Percentiles rank a stretch among this genome's conserved stretches.
Conservation (phyloP, 1,140 invertebrate genomes). For the Papilio glaucus region DNA sequence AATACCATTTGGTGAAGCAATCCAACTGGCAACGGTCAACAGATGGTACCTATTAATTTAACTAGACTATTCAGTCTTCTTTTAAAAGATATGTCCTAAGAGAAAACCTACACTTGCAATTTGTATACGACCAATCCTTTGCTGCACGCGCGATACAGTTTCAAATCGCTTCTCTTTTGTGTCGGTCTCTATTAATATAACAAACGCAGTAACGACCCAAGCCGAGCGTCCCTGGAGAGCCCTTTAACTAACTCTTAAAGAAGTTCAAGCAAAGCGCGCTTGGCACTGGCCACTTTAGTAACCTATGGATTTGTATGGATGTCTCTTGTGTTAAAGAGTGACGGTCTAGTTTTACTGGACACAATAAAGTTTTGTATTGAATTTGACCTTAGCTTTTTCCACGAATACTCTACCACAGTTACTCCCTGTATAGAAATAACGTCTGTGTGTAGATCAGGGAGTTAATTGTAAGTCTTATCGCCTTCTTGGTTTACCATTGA, state of each 20-base stretch:
- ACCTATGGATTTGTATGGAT: not conserved
- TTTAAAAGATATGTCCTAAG: no score
- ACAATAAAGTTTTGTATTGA: not conserved
- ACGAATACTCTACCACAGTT: no score
- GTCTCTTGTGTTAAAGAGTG: not conserved
- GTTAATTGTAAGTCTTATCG: no score
- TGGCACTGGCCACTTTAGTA: not conserved
- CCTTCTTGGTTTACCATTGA: no score
- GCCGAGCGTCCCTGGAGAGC: not conserved
- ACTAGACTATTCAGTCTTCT: no score
- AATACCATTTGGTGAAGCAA: no score
- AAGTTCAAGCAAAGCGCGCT: conserved; percentile 4
- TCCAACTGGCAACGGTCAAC: no score
- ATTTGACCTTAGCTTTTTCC: no score
- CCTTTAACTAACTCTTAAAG: not conserved
- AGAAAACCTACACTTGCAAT: no score
- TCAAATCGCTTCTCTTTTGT: not conserved
- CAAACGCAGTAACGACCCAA: conserved; percentile 17
- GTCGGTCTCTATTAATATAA: not conserved
- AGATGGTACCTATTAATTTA: no score
- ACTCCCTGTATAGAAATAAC: no score
- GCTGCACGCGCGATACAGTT: not conserved
- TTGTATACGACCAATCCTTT: not conserved
- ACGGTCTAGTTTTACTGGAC: not conserved
- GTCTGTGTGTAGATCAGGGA: no score